phyloP scores from a whole-genome alignment of 2,113 vertebrate species.

The Cyprinodon brontotheroides region DNA sequence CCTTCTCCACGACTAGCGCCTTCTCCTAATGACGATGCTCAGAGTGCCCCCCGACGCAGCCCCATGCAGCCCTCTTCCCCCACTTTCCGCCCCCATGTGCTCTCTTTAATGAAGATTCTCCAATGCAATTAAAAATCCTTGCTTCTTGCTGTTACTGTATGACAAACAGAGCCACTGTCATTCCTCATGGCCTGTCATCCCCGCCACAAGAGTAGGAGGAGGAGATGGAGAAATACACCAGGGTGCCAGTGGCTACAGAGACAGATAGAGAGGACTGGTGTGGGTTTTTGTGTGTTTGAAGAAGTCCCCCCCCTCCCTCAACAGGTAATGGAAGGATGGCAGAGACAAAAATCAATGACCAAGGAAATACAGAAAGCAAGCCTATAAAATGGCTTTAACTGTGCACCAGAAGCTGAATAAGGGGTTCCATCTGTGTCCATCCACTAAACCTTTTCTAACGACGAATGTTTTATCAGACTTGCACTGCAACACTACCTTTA shows the following conservation, averaged over 20 bases:
- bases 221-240: constrained; percentile 75
- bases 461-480: constrained; percentile 56
- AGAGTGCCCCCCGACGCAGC: constrained; percentile 65
- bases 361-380: constrained; percentile 69
- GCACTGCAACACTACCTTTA: constrained; percentile 6
- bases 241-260: constrained; percentile 68
- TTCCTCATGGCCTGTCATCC: constrained; percentile 77
- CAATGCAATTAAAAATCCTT: constrained; percentile 96
- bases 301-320: constrained; percentile 69
- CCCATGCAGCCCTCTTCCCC: constrained; percentile 54
- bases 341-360: constrained; percentile 78
- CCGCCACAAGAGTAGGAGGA: constrained; percentile 59
- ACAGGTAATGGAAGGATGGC: constrained; percentile 78
- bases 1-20: constrained; percentile 82
- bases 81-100: constrained; percentile 81
- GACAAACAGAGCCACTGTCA: constrained; percentile 76
- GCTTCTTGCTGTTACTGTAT: constrained; percentile 85
- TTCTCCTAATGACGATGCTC: constrained; percentile 94
- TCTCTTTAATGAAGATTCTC: constrained; percentile 98
- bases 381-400: constrained; percentile 74
- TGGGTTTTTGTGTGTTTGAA: constrained; percentile 50
- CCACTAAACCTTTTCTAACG: constrained; percentile 42
- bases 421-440: constrained; percentile 43
- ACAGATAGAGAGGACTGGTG: constrained; percentile 63
- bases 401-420: constrained; percentile 60